Conservation (phyloP, 35 echinoderm and acorn worm species). For the Amphiura filiformis region DNA sequence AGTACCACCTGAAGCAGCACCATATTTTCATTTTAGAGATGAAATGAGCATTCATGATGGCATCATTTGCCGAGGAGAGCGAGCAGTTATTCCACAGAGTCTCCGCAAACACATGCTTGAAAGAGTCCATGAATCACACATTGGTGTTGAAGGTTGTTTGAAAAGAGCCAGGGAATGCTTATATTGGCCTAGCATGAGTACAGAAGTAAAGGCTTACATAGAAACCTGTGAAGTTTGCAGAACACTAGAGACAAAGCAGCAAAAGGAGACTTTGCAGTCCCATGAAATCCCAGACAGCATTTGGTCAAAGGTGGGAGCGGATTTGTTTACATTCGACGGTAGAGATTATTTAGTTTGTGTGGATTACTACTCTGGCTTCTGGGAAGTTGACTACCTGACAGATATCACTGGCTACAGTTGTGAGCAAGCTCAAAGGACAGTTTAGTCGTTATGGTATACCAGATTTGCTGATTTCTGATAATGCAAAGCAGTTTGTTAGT, state of each 20-base stretch:
- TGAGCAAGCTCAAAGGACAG: slow-evolving; percentile 3
- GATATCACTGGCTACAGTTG: background rate
- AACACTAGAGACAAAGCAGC: background rate
- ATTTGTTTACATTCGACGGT: slow-evolving; percentile 42
- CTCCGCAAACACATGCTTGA: slow-evolving; percentile 43
- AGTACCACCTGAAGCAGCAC: background rate
- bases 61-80: slow-evolving; percentile 26
- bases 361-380: slow-evolving; percentile 65
- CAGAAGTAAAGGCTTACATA: slow-evolving; percentile 27
- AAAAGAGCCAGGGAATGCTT: slow-evolving; percentile 38
- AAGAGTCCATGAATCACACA: slow-evolving; percentile 56
- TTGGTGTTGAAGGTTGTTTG: slow-evolving; percentile 50
- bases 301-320: slow-evolving; percentile 49
- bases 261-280: slow-evolving; percentile 31
- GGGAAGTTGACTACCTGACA: slow-evolving; percentile 32
- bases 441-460: slow-evolving; percentile 50
- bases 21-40: slow-evolving; percentile 5
- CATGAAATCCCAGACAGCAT: slow-evolving; percentile 32
- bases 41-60: slow-evolving; percentile 24
- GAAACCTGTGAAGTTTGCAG: slow-evolving; percentile 39
- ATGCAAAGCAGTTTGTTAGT: slow-evolving; percentile 28
- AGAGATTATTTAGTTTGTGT: slow-evolving; percentile 41
- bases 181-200: slow-evolving; percentile 49
- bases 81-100: slow-evolving; percentile 14
- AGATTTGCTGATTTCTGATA: slow-evolving; percentile 31